Percentiles rank a stretch among this genome's conserved stretches.
These are phyloP conservation scores for Telenomus remus DNA, from an alignment of 1,140 invertebrate genomes.

Conservation along the genomic window DNA sequence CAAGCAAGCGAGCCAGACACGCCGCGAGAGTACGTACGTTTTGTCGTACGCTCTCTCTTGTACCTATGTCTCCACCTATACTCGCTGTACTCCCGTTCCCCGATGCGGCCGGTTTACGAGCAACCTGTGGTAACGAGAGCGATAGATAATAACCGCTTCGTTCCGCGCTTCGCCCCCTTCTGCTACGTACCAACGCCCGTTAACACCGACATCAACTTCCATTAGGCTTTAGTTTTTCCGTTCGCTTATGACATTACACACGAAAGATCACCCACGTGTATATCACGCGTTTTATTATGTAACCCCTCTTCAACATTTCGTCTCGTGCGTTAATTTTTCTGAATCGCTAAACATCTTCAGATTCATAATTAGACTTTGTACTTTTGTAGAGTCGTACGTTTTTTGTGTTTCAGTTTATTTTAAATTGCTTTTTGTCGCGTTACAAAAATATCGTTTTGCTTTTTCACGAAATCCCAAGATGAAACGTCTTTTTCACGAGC, in stretches of 20 bases:
- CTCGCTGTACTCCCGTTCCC: conserved; percentile 58
- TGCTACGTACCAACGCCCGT: conserved; percentile 51
- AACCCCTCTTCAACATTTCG: conserved; percentile 7
- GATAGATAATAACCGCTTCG: conserved; percentile 76
- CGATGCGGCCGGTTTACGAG: conserved; percentile 75
- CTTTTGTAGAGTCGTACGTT: too few species aligned
- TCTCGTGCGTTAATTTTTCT: too few species aligned
- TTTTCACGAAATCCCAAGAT: conserved; percentile 34
- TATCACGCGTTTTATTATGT: conserved; percentile 11
- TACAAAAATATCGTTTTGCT: conserved; percentile 9
- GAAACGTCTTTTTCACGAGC: conserved; percentile 52
- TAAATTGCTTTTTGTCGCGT: conserved; percentile 8
- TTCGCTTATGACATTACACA: conserved; percentile 41
- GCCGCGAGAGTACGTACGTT: conserved; percentile 33
- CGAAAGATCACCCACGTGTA: conserved; percentile 34
- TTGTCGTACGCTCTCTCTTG: conserved; percentile 50
- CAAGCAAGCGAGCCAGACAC: conserved; percentile 31
- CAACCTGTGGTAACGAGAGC: conserved; percentile 77
- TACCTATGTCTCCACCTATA: conserved; percentile 63
- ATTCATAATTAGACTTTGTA: too few species aligned
- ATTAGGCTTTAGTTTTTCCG: conserved; percentile 51
- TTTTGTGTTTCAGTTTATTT: neutral
- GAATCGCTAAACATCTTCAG: too few species aligned
- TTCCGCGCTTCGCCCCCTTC: conserved; percentile 64
- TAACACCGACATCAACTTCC: conserved; percentile 57